Conservation (phyloP, 2,797 vertebrate genomes). For the Strix occidentalis region DNA sequence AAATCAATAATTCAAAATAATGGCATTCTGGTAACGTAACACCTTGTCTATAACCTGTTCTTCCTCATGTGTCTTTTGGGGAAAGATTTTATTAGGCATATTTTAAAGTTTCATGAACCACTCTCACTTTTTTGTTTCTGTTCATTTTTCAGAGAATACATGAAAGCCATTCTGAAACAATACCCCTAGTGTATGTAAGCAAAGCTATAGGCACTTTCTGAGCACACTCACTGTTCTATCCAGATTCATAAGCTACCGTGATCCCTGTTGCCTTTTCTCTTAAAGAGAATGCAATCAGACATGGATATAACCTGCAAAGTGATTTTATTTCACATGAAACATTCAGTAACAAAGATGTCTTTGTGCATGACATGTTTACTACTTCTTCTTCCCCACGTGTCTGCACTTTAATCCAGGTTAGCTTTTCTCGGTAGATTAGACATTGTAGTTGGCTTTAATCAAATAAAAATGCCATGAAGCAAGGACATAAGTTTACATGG, state of each 20-base stretch:
- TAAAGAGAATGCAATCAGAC: constrained; percentile 48
- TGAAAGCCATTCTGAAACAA: neutral
- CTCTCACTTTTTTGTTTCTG: neutral
- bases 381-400: neutral
- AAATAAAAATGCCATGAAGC: neutral
- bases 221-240: constrained; percentile 2
- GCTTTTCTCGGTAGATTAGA: constrained; percentile 38
- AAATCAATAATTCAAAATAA: neutral
- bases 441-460: neutral
- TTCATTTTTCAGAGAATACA: constrained; percentile 22
- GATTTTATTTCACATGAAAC: constrained; percentile 13
- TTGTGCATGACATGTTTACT: neutral
- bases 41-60: neutral
- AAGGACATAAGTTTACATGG: neutral
- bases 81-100: neutral
- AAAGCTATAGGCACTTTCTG: neutral
- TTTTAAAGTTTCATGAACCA: constrained; percentile 22
- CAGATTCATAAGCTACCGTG: constrained; percentile 21
- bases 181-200: neutral
- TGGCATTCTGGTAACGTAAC: neutral
- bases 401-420: constrained; percentile 51
- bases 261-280: constrained; percentile 38
- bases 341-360: constrained; percentile 53
- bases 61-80: neutral
- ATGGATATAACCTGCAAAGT: neutral